Percentiles rank a stretch among this genome's conserved stretches.
Conservation (phyloP, 1,140 invertebrate species). For the Micrasema longulum region DNA sequence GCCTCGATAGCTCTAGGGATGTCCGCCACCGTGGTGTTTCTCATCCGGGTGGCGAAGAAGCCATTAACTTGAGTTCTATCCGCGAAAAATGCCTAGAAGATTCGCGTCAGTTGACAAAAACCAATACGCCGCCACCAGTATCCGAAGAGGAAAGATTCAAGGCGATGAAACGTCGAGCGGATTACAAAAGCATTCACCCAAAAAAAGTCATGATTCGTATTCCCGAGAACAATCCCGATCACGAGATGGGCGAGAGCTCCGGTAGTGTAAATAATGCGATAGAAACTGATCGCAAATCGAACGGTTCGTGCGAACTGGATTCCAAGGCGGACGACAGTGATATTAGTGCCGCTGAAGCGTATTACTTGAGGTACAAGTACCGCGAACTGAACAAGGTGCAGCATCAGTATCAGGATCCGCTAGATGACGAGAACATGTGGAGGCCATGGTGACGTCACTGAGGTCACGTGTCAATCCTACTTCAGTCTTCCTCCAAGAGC, state of each 20-base stretch:
- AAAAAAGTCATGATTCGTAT: slow-evolving; percentile 49
- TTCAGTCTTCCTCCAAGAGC: slow-evolving; percentile 24
- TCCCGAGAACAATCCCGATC: slow-evolving; percentile 19
- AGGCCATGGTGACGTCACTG: slow-evolving; percentile 45
- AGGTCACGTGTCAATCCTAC: background rate
- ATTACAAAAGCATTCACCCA: slow-evolving; percentile 52
- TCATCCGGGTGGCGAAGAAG: slow-evolving; percentile 5
- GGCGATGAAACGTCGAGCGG: slow-evolving; percentile 27
- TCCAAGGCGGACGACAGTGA: slow-evolving; percentile 14
- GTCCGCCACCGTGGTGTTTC: background rate
- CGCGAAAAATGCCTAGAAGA: background rate
- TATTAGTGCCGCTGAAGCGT: background rate
- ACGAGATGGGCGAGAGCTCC: background rate
- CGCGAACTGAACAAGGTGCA: slow-evolving; percentile 1
- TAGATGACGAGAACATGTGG: slow-evolving; percentile 48
- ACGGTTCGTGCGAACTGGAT: background rate
- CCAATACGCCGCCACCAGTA: background rate
- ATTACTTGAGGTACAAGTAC: slow-evolving; percentile 23
- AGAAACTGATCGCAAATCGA: background rate
- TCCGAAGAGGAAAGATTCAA: background rate
- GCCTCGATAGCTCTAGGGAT: background rate
- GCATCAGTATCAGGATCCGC: slow-evolving; percentile 11
- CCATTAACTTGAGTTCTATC: slow-evolving; percentile 14
- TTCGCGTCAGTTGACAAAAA: background rate
- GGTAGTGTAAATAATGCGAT: slow-evolving; percentile 9